phyloP scores from a whole-genome alignment of 2,113 vertebrate species.

The Malaclemys terrapin region DNA sequence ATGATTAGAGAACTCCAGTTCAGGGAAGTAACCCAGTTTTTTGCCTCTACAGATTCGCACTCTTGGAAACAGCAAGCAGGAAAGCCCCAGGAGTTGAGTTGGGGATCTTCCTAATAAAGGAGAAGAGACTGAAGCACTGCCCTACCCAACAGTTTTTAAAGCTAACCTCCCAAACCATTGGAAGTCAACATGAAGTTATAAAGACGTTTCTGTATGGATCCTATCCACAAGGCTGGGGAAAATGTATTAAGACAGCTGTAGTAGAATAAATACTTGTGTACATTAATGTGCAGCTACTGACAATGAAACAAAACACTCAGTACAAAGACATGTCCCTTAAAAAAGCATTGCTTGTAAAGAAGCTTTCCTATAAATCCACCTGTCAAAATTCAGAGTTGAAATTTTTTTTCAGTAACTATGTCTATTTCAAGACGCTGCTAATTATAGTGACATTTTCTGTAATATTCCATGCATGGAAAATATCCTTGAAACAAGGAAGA shows the following conservation, averaged over 20 bases:
- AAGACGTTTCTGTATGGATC: not conserved
- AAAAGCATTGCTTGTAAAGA: not conserved
- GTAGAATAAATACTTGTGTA: not conserved
- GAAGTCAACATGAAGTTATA: not conserved
- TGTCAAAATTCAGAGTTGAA: conserved; percentile 24
- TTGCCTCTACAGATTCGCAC: not conserved
- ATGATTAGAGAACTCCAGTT: not conserved
- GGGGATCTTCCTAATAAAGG: not conserved
- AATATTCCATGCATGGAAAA: not conserved
- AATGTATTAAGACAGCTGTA: rapidly evolving
- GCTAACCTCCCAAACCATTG: not conserved
- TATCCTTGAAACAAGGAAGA: conserved; percentile 3
- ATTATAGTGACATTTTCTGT: conserved; percentile 1
- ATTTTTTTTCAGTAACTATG: not conserved
- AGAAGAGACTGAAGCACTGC: not conserved
- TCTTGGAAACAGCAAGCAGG: not conserved
- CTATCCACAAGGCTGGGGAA: not conserved
- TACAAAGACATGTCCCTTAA: not conserved
- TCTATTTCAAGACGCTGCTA: not conserved
- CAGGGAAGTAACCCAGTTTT: no score
- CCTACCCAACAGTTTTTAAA: not conserved
- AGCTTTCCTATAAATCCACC: not conserved
- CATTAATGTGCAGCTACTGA: not conserved
- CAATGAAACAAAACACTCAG: not conserved
- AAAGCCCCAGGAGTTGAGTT: not conserved